Evolutionary conservation across 1,140 invertebrate genomes (phyloP).

Genomic region (Lutraria rhynchaena): DNA sequence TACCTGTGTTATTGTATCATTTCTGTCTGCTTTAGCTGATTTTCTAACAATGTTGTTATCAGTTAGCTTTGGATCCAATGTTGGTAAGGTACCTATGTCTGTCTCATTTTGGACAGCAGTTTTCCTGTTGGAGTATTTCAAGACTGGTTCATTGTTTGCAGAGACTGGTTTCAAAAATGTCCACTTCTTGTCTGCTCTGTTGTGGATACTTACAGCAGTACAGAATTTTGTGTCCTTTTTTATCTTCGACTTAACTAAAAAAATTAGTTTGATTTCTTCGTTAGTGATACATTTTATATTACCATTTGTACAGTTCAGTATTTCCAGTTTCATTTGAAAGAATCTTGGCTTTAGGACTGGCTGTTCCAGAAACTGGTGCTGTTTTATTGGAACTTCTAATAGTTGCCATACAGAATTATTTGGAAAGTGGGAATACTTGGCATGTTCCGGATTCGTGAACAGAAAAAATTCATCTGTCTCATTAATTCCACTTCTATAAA

Average conservation of each 20-base stretch:
- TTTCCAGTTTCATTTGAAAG: conserved; percentile 17
- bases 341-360: conserved; percentile 10
- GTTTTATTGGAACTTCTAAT: neutral
- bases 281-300: neutral
- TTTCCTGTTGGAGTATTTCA: neutral
- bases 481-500: neutral
- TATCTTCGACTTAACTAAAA: neutral
- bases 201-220: conserved; percentile 17
- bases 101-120: no score
- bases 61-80: no score
- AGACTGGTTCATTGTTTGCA: no score
- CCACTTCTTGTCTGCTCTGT: neutral
- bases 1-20: no score
- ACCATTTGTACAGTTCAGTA: neutral
- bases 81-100: no score
- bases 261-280: conserved; percentile 15
- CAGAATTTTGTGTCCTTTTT: neutral
- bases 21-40: no score
- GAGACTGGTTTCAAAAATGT: no score
- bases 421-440: conserved; percentile 17
- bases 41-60: no score
- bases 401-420: neutral
- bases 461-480: neutral
- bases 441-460: conserved; percentile 9
- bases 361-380: conserved; percentile 8